These are phyloP conservation scores for Lanistes nyassanus DNA, from an alignment of 1,140 invertebrate species.

Conservation along the genomic window DNA sequence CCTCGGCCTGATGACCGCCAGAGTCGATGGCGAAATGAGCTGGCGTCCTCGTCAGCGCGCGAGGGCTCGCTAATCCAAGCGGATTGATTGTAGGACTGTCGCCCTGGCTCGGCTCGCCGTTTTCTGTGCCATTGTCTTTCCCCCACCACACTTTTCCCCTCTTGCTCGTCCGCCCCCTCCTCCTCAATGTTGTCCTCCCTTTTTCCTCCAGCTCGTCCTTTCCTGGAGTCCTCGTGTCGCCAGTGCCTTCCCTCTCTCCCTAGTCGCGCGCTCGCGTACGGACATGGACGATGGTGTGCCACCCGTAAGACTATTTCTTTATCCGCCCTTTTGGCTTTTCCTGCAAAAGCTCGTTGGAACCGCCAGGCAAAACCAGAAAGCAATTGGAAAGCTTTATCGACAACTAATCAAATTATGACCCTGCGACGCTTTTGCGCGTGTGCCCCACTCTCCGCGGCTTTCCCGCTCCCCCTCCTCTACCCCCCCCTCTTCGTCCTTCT, in stretches of 20 bases:
- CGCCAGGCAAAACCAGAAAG: conserved; percentile 16
- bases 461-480: background rate
- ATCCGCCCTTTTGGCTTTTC: background rate
- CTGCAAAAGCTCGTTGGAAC: conserved; percentile 15
- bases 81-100: conserved; percentile 16
- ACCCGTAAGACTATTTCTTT: no score
- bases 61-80: conserved; percentile 20
- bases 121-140: no score
- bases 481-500: background rate
- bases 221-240: no score
- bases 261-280: no score
- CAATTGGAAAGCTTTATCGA: conserved; percentile 28
- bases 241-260: no score
- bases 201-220: no score
- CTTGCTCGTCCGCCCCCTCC: no score
- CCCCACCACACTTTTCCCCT: no score
- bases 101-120: background rate
- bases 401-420: conserved; percentile 31
- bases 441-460: background rate
- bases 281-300: no score
- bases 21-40: conserved; percentile 10
- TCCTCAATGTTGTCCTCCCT: no score
- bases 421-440: background rate
- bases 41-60: background rate
- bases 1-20: background rate